Conservation (phyloP, 2,113 vertebrate genomes). For the Aegotheles bennettii region DNA sequence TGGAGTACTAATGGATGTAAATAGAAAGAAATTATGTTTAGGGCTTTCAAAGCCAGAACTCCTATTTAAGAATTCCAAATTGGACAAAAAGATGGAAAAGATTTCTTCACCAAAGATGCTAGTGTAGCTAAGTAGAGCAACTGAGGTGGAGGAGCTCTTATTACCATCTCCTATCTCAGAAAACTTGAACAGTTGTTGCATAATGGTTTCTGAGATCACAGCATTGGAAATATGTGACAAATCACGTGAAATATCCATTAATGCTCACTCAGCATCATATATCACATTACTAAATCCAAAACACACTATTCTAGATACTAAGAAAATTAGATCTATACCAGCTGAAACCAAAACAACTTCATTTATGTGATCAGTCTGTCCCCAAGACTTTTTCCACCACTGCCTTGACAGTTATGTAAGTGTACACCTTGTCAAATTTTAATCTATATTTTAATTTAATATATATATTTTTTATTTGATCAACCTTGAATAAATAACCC, state of each 20-base stretch:
- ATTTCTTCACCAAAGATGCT: not conserved
- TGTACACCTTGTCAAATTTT: not conserved
- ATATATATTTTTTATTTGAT: not conserved
- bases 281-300: not conserved
- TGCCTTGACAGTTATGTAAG: not conserved
- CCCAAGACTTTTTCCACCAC: not conserved
- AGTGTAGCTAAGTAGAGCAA: not conserved
- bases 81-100: not conserved
- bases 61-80: not conserved
- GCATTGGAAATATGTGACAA: not conserved
- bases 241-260: not conserved
- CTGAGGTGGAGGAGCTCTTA: not conserved
- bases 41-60: not conserved
- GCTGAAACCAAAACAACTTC: not conserved
- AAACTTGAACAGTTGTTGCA: not conserved
- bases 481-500: not conserved
- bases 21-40: not conserved
- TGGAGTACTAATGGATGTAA: not conserved
- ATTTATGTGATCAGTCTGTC: not conserved
- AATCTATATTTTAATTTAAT: too few species aligned
- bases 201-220: not conserved
- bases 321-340: too few species aligned
- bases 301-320: too few species aligned
- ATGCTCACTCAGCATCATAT: rapidly evolving
- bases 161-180: not conserved